Conservation (phyloP, 64 coral and sea anemone genomes). For the Montipora cactus region DNA sequence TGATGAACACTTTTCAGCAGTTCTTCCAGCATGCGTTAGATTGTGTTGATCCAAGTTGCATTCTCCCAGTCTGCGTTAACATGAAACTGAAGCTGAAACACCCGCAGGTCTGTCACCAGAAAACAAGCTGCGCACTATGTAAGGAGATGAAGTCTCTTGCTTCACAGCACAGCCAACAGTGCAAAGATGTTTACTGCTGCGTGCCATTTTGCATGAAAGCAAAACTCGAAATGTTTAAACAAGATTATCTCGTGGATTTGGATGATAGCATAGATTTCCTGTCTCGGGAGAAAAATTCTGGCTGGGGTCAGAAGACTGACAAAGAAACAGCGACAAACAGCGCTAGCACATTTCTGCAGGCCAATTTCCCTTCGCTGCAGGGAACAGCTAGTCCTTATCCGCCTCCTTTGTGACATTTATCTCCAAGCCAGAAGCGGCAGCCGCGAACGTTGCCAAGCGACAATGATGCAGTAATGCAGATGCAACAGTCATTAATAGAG, state of each 20-base stretch:
- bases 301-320: not conserved
- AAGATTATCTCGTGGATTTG: not conserved
- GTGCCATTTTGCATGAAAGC: constrained; percentile 19
- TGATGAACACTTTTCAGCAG: not conserved
- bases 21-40: not conserved
- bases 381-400: too few species aligned
- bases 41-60: not conserved
- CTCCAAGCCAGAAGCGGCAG: too few species aligned
- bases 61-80: constrained; percentile 9
- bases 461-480: not conserved
- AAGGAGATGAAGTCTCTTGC: constrained; percentile 16
- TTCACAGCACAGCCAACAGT: not conserved
- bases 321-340: not conserved
- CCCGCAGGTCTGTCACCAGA: not conserved
- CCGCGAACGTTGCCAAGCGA: not conserved
- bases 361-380: too few species aligned
- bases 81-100: constrained; percentile 3
- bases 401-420: too few species aligned
- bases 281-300: not conserved
- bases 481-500: not conserved
- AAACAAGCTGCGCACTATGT: not conserved
- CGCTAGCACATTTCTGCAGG: too few species aligned
- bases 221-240: not conserved
- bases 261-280: not conserved
- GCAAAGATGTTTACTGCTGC: not conserved